Conservation (phyloP, 2,888 invertebrate species). For the Chalcis sispes region DNA sequence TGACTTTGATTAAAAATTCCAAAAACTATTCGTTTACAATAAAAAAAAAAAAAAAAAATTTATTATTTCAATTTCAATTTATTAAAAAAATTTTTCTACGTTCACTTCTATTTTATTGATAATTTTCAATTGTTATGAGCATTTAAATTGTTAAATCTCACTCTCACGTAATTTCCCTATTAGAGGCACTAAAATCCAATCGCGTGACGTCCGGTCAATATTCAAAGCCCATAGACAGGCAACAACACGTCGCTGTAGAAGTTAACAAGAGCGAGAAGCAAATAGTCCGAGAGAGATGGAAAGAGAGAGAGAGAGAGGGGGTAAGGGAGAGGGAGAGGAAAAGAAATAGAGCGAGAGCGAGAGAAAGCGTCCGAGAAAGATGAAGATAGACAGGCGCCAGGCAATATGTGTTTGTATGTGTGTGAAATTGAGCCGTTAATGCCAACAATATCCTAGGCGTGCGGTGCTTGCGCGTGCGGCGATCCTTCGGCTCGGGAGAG, state of each 20-base stretch:
- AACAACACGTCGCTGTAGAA: not conserved
- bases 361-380: slow-evolving; percentile 48
- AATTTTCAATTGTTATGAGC: no score
- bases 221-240: slow-evolving; percentile 12
- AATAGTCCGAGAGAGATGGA: not conserved
- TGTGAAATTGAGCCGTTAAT: slow-evolving; percentile 75
- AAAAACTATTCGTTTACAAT: no score
- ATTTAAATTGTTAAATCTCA: no score
- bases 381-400: slow-evolving; percentile 47
- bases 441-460: slow-evolving; percentile 61
- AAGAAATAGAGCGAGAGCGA: not conserved
- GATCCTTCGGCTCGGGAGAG: slow-evolving; percentile 58
- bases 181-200: not conserved
- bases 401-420: slow-evolving; percentile 26
- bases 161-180: not conserved
- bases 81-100: no score
- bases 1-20: no score
- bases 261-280: slow-evolving; percentile 5
- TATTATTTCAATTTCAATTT: no score
- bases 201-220: slow-evolving; percentile 1
- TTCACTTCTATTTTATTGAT: no score
- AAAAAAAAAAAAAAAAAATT: no score
- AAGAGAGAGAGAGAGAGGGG: not conserved
- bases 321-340: slow-evolving; percentile 57
- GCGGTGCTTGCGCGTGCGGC: slow-evolving; percentile 45